Conservation (phyloP, 2,888 invertebrate species). For the Drosophila falleni region DNA sequence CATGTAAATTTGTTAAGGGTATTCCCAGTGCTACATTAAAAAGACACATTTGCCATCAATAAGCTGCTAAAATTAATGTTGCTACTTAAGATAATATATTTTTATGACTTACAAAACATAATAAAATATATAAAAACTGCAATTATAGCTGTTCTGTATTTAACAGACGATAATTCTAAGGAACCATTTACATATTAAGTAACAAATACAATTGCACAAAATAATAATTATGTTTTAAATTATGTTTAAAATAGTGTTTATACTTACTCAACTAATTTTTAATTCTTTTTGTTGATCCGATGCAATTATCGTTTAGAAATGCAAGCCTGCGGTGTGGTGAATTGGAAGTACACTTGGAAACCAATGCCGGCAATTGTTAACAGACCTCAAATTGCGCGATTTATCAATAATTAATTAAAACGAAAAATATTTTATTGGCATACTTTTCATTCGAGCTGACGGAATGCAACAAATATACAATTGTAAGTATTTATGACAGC, state of each 20-base stretch:
- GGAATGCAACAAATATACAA: background rate
- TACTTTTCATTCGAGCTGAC: background rate
- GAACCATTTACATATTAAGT: background rate
- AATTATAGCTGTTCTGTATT: background rate
- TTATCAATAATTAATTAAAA: conserved; percentile 2
- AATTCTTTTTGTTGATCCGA: no score
- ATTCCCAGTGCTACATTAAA: conserved; percentile 1
- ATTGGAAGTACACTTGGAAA: conserved; percentile 50
- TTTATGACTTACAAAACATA: background rate
- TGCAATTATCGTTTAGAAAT: conserved; percentile 1
- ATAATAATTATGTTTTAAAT: background rate
- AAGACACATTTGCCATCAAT: background rate
- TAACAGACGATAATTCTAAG: background rate
- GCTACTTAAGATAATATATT: background rate
- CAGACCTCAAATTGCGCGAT: conserved; percentile 7
- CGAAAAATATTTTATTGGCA: background rate
- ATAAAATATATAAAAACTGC: background rate
- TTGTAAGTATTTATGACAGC: background rate
- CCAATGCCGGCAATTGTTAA: conserved; percentile 41
- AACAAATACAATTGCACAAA: background rate
- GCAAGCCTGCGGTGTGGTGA: conserved; percentile 53
- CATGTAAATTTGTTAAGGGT: background rate
- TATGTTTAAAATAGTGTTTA: background rate
- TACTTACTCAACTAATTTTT: conserved; percentile 5
- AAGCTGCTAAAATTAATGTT: background rate